phyloP scores from a whole-genome alignment of 2,888 invertebrate genomes.

The Carcina quercana region DNA sequence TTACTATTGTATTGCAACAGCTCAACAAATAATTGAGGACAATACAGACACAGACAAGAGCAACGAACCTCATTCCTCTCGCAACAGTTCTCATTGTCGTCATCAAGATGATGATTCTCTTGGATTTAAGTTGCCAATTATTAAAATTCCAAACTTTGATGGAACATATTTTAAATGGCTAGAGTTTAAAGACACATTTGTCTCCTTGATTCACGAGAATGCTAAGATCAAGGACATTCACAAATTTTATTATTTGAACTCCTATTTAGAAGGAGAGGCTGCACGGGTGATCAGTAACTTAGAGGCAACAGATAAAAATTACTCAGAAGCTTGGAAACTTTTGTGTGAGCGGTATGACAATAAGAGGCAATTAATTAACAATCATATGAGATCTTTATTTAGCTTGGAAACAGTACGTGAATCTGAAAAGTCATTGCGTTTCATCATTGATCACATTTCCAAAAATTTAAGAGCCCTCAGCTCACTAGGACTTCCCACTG shows the following conservation, averaged over 20 bases:
- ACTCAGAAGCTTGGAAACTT: slow-evolving; percentile 8
- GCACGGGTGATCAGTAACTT: slow-evolving; percentile 7
- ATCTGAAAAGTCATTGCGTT: slow-evolving; percentile 5
- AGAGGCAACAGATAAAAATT: slow-evolving; percentile 7
- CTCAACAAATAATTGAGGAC: background rate
- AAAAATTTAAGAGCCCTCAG: slow-evolving; percentile 11
- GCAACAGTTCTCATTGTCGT: background rate
- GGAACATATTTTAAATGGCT: slow-evolving; percentile 10
- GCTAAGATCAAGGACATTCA: slow-evolving; percentile 5
- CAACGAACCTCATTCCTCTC: background rate
- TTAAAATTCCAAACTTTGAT: slow-evolving; percentile 9
- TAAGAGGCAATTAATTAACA: slow-evolving; percentile 10
- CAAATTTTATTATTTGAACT: slow-evolving; percentile 2
- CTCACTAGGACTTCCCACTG: slow-evolving; percentile 10
- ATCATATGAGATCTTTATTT: slow-evolving; percentile 13
- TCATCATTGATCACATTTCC: slow-evolving; percentile 10
- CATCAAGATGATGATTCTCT: background rate
- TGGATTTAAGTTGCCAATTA: slow-evolving; percentile 10
- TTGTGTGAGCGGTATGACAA: slow-evolving; percentile 13
- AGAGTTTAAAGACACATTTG: slow-evolving; percentile 10
- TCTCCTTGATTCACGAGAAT: slow-evolving; percentile 11
- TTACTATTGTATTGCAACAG: slow-evolving; percentile 1
- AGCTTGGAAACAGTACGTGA: slow-evolving; percentile 9
- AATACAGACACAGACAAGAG: background rate
- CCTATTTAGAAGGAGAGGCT: slow-evolving; percentile 11